Conservation (phyloP, 64 coral and sea anemone species). For the Montipora capricornis region DNA sequence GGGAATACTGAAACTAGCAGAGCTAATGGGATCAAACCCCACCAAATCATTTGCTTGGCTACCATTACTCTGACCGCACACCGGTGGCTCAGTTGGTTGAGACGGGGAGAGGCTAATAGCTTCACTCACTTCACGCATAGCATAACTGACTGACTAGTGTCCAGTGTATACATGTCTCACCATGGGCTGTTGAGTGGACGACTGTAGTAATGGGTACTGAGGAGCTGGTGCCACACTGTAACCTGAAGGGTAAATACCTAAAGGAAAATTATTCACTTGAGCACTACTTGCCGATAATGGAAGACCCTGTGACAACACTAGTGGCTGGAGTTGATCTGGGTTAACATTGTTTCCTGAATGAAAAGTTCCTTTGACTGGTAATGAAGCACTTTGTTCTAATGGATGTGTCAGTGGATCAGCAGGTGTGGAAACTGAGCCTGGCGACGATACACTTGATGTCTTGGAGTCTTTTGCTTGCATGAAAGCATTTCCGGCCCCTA, state of each 20-base stretch:
- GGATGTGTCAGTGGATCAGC: no score
- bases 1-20: neutral
- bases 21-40: neutral
- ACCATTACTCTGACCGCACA: neutral
- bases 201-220: neutral
- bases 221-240: no score
- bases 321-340: neutral
- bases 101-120: no score
- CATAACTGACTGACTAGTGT: neutral
- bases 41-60: neutral
- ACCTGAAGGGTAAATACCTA: neutral
- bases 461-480: conserved; percentile 20
- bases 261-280: neutral
- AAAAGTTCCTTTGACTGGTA: neutral
- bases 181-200: conserved; percentile 2
- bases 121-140: no score
- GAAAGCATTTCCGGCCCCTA: conserved; percentile 57
- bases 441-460: neutral
- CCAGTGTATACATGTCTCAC: neutral
- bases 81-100: no score
- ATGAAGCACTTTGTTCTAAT: no score
- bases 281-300: neutral
- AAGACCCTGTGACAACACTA: neutral
- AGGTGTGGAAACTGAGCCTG: neutral
- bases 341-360: neutral